Conservation (phyloP, 1,140 invertebrate species). For the Micrasema minimum region DNA sequence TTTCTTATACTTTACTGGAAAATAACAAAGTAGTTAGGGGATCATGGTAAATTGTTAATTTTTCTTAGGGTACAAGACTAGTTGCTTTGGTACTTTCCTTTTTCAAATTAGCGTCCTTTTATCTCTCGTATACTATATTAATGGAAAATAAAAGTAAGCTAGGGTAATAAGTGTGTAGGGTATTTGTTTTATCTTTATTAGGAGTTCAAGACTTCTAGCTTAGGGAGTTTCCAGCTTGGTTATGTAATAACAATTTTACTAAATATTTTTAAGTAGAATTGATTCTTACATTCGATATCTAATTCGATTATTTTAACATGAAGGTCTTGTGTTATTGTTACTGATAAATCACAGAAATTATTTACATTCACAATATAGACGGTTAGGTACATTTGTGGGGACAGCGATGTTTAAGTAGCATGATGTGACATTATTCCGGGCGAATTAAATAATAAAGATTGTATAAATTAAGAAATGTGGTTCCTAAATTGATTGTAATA, state of each 20-base stretch:
- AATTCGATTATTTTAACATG: conserved; percentile 5
- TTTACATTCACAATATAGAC: conserved; percentile 37
- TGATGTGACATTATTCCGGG: not conserved
- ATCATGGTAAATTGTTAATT: too few relatives aligned
- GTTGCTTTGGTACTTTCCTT: conserved; percentile 1
- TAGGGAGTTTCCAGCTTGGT: conserved; percentile 25
- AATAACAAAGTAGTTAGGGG: too few relatives aligned
- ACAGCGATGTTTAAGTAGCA: conserved; percentile 8
- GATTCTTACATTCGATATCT: conserved; percentile 21
- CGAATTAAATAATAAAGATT: conserved; percentile 8
- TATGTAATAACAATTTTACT: conserved; percentile 23
- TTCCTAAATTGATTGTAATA: conserved; percentile 2
- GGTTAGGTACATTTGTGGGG: conserved; percentile 3
- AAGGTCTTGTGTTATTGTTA: conserved; percentile 28
- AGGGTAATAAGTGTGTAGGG: conserved; percentile 11
- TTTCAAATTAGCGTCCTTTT: not conserved
- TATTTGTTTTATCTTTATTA: conserved; percentile 30
- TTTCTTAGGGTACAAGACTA: too few relatives aligned
- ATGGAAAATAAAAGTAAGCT: conserved; percentile 1
- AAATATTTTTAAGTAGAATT: conserved; percentile 34
- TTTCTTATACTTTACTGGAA: too few relatives aligned
- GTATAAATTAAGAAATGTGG: conserved; percentile 1
- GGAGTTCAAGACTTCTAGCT: conserved; percentile 33
- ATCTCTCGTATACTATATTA: conserved; percentile 10
- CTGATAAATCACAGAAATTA: conserved; percentile 37